Conservation (phyloP, 2,888 invertebrate species). For the Cistogaster globosa region DNA sequence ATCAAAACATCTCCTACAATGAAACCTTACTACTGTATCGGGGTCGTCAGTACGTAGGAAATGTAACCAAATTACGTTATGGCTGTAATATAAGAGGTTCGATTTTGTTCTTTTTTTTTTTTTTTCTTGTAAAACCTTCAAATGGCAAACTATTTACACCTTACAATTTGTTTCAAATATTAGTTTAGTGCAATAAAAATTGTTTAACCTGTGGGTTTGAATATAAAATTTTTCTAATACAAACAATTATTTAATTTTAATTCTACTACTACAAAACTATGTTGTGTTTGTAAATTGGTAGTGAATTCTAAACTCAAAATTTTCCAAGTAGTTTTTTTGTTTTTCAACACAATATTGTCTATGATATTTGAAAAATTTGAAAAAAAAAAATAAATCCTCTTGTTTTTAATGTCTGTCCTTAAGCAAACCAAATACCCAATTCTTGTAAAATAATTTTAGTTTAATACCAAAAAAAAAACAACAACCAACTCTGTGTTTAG, state of each 20-base stretch:
- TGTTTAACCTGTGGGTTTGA: constrained; percentile 67
- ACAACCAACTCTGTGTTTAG: constrained; percentile 57
- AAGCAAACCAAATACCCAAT: constrained; percentile 44
- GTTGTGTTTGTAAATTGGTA: constrained; percentile 71
- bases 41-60: constrained; percentile 79
- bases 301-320: constrained; percentile 58
- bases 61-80: constrained; percentile 78
- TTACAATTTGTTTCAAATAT: constrained; percentile 38
- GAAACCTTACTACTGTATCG: constrained; percentile 78
- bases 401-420: constrained; percentile 68
- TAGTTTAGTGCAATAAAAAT: constrained; percentile 64
- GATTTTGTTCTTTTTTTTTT: constrained; percentile 26
- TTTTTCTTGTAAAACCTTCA: constrained; percentile 33
- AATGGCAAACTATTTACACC: constrained; percentile 35
- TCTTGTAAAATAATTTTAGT: constrained; percentile 64
- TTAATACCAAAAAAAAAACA: constrained; percentile 20
- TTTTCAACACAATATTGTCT: constrained; percentile 42
- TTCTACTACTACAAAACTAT: constrained; percentile 67
- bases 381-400: constrained; percentile 56
- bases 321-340: constrained; percentile 59
- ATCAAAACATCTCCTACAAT: constrained; percentile 79
- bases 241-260: constrained; percentile 19
- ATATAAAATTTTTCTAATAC: constrained; percentile 38
- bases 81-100: constrained; percentile 77
- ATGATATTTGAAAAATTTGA: constrained; percentile 21